Evolutionary conservation across 2,113 vertebrate genomes (phyloP).

Genomic region (Asarcornis scutulata): DNA sequence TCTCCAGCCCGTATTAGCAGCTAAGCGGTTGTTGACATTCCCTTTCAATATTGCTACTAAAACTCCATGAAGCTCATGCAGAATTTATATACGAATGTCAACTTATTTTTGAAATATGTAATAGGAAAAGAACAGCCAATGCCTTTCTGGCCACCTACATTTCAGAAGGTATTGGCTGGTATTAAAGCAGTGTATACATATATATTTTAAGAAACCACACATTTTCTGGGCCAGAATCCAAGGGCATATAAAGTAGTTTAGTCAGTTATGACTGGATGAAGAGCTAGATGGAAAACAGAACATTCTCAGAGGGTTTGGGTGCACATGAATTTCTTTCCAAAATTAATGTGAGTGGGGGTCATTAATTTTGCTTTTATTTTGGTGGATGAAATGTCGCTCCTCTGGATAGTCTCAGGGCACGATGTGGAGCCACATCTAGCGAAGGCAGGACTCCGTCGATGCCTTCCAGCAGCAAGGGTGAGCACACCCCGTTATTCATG

Average conservation of each 20-base stretch:
- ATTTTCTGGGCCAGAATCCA: constrained; percentile 67
- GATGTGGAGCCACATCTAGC: neutral
- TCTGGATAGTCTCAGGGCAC: neutral
- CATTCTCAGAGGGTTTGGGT: constrained; percentile 14
- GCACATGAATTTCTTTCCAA: constrained; percentile 15
- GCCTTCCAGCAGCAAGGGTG: neutral
- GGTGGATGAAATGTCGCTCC: neutral
- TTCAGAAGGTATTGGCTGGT: constrained; percentile 48
- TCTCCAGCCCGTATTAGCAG: constrained; percentile 19
- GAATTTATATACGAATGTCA: constrained; percentile 38
- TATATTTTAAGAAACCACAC: constrained; percentile 62
- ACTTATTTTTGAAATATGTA: constrained; percentile 50
- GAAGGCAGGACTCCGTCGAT: neutral
- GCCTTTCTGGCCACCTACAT: constrained; percentile 57
- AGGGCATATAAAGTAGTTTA: constrained; percentile 34
- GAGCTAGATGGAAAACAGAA: constrained; percentile 53
- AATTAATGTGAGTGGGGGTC: neutral
- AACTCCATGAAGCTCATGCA: neutral
- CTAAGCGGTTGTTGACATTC: constrained; percentile 29
- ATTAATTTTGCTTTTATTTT: constrained; percentile 46
- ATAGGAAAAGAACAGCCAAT: constrained; percentile 34
- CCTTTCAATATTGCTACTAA: constrained; percentile 34
- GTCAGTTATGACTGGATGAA: constrained; percentile 25
- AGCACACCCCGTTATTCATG: neutral
- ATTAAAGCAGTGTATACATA: constrained; percentile 27